A percentile compares a stretch with the other conserved stretches of the same genome.
Conservation (phyloP, 2,113 vertebrate genomes). For the Leptodactylus fuscus region DNA sequence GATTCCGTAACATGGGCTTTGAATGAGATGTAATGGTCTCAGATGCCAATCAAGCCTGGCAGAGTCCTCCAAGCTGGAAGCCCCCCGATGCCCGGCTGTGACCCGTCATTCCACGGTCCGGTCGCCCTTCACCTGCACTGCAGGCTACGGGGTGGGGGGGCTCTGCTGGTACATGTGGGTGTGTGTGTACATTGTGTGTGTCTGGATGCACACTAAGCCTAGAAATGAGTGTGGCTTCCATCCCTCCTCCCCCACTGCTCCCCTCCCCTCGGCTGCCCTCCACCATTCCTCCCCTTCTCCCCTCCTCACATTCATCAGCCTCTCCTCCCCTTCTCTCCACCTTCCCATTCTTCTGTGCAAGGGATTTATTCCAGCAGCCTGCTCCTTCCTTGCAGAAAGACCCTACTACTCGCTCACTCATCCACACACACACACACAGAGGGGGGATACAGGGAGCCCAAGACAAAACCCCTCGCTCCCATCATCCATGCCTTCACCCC, state of each 20-base stretch:
- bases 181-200: too few relatives aligned
- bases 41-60: too few relatives aligned
- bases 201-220: constrained; percentile 29
- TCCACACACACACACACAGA: constrained; percentile 14
- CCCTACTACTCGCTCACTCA: constrained; percentile 19
- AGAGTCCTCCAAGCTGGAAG: too few relatives aligned
- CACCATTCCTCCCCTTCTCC: constrained; percentile 46
- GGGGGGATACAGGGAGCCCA: constrained; percentile 9
- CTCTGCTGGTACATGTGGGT: background rate
- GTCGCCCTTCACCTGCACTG: background rate
- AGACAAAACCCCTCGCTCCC: constrained; percentile 38
- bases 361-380: constrained; percentile 45
- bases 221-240: background rate
- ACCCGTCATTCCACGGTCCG: too few relatives aligned
- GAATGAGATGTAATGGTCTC: too few relatives aligned
- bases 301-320: constrained; percentile 49
- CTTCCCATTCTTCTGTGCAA: constrained; percentile 50
- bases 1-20: too few relatives aligned
- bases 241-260: constrained; percentile 24
- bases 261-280: background rate
- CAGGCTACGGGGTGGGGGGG: background rate
- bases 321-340: constrained; percentile 58
- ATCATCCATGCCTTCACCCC: constrained; percentile 36
- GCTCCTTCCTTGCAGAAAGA: constrained; percentile 22
- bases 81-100: too few relatives aligned